Evolutionary conservation across 1,140 invertebrate genomes (phyloP), one percentile per base, ranked within the genome.

Genomic region (Cyclina sinensis): DNA sequence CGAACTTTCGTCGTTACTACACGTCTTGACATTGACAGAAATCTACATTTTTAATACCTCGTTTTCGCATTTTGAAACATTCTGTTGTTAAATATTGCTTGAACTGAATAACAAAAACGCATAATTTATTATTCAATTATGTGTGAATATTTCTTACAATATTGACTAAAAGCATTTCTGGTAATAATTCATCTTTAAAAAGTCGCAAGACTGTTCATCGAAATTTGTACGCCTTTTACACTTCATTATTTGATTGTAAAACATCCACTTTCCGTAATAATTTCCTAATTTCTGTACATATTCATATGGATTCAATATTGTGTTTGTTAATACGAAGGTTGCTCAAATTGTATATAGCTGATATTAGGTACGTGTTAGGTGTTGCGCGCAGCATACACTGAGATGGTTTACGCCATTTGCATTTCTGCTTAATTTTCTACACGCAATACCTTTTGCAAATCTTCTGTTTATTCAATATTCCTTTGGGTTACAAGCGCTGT

Each of bases 251-350:
- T 30, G 5, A 3, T 65, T 5, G 59, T 4, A 65, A 65, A 18
- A 65, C 59, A 3, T 43, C 59, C 27, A 30, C 30, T 21, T 30
- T 1, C n/a, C 30, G 27, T 2, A 65, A 30, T 21, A 30, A 1
- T 30, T 65, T 65, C 59, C 11, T 30, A 18, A 65, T 65, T 65
- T 7, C 11, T 35, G 11, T 65, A 7, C 16, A 30, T 4, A 7
- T 65, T 65, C 59, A 65, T 65, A 18, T 65, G 59, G 24, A 30
- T 30, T 65, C 16, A 65, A 65, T n/a, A n/a, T 30, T 65, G 59
- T 65, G 43, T 43, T 43, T 14, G 54, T 57, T 5, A 27, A 9
- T 9, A 57, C 54, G 3, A 27, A 57, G 24, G 54, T 57, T 57
- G 54, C 21, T 3, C 5, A 21, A 27, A 9, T 21, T 4, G 5